Conservation (phyloP, 2,888 invertebrate genomes). For the Exocentrus adspersus region DNA sequence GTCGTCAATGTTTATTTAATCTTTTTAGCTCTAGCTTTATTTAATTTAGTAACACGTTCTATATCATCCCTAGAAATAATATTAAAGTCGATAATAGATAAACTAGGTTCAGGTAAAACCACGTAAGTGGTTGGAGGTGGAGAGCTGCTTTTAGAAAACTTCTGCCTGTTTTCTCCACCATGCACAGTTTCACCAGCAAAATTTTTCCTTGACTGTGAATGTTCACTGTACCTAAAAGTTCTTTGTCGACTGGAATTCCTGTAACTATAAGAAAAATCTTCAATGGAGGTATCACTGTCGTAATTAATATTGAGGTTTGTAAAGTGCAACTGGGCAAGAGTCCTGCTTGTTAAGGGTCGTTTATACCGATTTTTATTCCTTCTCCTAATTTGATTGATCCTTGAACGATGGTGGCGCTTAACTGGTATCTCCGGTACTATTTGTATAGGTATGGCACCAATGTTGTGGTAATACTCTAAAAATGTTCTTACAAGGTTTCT, state of each 20-base stretch:
- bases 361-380: slow-evolving; percentile 58
- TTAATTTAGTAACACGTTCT: slow-evolving; percentile 47
- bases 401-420: slow-evolving; percentile 44
- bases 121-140: slow-evolving; percentile 58
- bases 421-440: slow-evolving; percentile 61
- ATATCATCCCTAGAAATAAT: slow-evolving; percentile 66
- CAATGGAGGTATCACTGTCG: slow-evolving; percentile 67
- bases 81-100: slow-evolving; percentile 80
- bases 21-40: slow-evolving; percentile 39
- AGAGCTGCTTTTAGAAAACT: slow-evolving; percentile 34
- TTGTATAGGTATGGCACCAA: slow-evolving; percentile 72
- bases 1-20: too few relatives aligned
- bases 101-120: slow-evolving; percentile 69
- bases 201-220: slow-evolving; percentile 41
- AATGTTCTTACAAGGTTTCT: slow-evolving; percentile 80
- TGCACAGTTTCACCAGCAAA: slow-evolving; percentile 29
- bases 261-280: slow-evolving; percentile 58
- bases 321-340: slow-evolving; percentile 66
- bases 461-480: slow-evolving; percentile 82
- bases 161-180: slow-evolving; percentile 21
- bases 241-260: slow-evolving; percentile 53
- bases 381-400: slow-evolving; percentile 49
- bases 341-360: slow-evolving; percentile 64
- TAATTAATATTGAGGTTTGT: slow-evolving; percentile 68
- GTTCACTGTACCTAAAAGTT: slow-evolving; percentile 46